Percentiles rank a stretch among this genome's conserved stretches.
Conservation (phyloP, 2,888 invertebrate species). For the Ormyrus labotus region DNA sequence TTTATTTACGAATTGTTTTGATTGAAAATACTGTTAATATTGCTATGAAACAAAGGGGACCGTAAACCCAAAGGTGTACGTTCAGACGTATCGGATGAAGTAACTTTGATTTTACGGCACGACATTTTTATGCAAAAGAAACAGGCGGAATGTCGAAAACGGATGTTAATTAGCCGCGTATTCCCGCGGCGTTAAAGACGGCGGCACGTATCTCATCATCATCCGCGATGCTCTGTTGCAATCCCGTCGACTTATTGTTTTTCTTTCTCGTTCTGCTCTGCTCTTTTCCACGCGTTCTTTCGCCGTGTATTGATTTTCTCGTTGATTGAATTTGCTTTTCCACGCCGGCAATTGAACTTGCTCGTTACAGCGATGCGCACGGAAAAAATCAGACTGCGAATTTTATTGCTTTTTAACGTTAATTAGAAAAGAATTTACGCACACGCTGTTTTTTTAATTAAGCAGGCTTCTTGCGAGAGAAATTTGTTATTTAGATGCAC, state of each 20-base stretch:
- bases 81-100: background rate
- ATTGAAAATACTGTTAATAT: no score
- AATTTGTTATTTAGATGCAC: no score
- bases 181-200: slow-evolving; percentile 16
- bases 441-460: no score
- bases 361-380: background rate
- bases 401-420: background rate
- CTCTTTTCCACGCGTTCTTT: background rate
- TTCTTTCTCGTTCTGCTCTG: background rate
- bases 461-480: no score
- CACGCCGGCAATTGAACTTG: background rate
- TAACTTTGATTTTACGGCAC: slow-evolving; percentile 1
- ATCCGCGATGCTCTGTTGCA: slow-evolving; percentile 31
- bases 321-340: slow-evolving; percentile 18
- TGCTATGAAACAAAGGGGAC: no score
- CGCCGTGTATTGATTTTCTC: slow-evolving; percentile 10
- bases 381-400: background rate
- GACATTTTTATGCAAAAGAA: slow-evolving; percentile 31
- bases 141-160: slow-evolving; percentile 41
- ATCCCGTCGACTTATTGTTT: slow-evolving; percentile 20
- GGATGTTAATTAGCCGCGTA: slow-evolving; percentile 46
- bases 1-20: no score
- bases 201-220: slow-evolving; percentile 33
- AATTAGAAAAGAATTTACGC: no score
- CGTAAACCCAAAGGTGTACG: no score